Base-by-base conservation (phyloP, 2,797 vertebrate species). In the Alectoris magna region DNA sequence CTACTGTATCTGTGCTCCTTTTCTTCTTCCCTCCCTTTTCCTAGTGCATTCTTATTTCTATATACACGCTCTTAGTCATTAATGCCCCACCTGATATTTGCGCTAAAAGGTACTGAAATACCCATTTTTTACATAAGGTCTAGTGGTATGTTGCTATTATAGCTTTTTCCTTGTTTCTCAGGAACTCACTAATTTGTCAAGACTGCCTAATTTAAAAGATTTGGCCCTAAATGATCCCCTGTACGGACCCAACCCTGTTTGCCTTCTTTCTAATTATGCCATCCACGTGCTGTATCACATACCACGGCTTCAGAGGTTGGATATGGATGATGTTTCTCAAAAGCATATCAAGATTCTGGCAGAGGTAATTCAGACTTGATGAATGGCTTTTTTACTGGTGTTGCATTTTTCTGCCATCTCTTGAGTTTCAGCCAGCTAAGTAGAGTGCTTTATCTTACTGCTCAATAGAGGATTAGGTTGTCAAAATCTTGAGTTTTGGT, bases 211-310 rank as follows among this genome's bases (percentile, higher is more conserved):
- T 70, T 97, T 99, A 87, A 98, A 92, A 95, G 98, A 98, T 73
- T 97, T 99, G 19, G 96, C 97, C 14, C 97, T 99, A 75, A 98
- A 98, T 69, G 98, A 99, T 94, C 98, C 98, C 70, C 98, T 97
- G 13, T 98, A 98, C 39, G 92, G 96, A 49, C 95, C 98, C 67
- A 99, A 98, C 93, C 98, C 98, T 4, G 98, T 99, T 82, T 99
- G 98, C 95, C 96, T 98, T 70, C 97, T 99, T 87, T 98, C 96
- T 93, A 99, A 99, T 97, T 99, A 99, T 74, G 97, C 97, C 70
- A 99, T 97, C 34, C 99, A 99, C 27, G 88, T 99, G 38, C 96
- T 99, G 10, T 99, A 98, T 96, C 99, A 99, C 95, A 95, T 99
- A 91, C 98, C 99, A 29, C 88, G 81, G 53, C 98, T 99, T 83